These are phyloP conservation scores for Metallyticus violacea DNA, from an alignment of 2,888 invertebrate species.

Conservation along the genomic window DNA sequence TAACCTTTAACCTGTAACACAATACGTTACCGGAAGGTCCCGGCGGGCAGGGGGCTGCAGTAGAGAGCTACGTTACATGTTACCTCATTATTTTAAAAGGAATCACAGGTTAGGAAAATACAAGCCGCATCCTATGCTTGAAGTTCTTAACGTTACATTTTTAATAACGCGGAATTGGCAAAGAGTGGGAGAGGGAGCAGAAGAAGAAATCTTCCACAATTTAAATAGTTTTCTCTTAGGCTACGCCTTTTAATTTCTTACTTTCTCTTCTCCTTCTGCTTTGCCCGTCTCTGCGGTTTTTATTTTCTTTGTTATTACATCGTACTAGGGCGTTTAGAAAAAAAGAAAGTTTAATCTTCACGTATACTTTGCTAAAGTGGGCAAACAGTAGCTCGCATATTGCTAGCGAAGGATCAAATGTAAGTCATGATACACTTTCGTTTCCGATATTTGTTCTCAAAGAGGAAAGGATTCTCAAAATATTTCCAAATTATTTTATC, in stretches of 20 bases:
- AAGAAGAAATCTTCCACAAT: background rate
- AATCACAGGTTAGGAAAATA: background rate
- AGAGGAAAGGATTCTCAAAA: too few relatives aligned
- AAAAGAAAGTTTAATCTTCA: background rate
- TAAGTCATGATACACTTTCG: too few relatives aligned
- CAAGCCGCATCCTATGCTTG: background rate
- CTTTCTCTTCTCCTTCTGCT: background rate
- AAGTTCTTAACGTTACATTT: background rate
- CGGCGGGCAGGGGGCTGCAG: background rate
- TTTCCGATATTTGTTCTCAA: too few relatives aligned
- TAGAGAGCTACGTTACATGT: background rate
- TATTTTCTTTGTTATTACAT: background rate
- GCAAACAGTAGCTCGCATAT: too few relatives aligned
- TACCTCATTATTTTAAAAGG: conserved; percentile 19
- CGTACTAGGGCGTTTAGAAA: background rate
- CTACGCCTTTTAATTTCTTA: background rate
- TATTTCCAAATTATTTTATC: too few relatives aligned
- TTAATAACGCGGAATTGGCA: background rate
- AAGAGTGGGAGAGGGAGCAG: background rate
- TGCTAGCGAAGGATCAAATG: too few relatives aligned
- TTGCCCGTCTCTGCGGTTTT: background rate
- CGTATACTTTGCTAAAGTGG: background rate
- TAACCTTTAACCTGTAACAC: background rate
- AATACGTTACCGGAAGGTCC: background rate
- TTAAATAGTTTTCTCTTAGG: background rate